These are phyloP conservation scores for Chiridota heheva DNA, from an alignment of 35 echinoderm and acorn worm species.

Conservation along the genomic window DNA sequence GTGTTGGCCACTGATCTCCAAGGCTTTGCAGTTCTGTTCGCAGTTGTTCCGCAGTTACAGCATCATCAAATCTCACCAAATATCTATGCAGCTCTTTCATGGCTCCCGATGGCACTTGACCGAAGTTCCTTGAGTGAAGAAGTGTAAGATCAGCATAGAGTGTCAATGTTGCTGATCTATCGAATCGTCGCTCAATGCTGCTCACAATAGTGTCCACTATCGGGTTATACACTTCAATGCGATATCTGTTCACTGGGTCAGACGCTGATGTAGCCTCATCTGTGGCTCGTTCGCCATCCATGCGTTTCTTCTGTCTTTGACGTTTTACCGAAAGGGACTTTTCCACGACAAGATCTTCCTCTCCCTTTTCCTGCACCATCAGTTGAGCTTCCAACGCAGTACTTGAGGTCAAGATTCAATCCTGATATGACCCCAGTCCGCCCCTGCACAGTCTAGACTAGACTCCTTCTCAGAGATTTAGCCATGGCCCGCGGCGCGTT, in stretches of 20 bases:
- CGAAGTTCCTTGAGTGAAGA: slow-evolving; percentile 17
- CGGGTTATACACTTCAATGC: slow-evolving; percentile 25
- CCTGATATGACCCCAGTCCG: too few species aligned
- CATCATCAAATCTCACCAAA: slow-evolving; percentile 21
- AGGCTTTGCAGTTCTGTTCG: slow-evolving; percentile 28
- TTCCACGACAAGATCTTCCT: slow-evolving; percentile 16
- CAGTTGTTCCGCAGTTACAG: not conserved
- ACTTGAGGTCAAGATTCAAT: too few species aligned
- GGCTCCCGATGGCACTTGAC: slow-evolving; percentile 9
- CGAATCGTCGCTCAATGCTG: not conserved
- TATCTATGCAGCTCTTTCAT: slow-evolving; percentile 29
- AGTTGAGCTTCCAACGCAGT: too few species aligned
- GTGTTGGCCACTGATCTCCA: slow-evolving; percentile 19
- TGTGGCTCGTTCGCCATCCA: slow-evolving; percentile 26
- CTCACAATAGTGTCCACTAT: slow-evolving; percentile 34
- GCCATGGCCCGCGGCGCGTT: too few species aligned
- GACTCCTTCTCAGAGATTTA: too few species aligned
- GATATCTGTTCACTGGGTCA: slow-evolving; percentile 28
- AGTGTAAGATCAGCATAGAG: slow-evolving; percentile 11
- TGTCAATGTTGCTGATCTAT: slow-evolving; percentile 22
- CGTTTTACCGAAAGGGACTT: slow-evolving; percentile 29
- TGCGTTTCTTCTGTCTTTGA: slow-evolving; percentile 26
- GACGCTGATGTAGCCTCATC: slow-evolving; percentile 13
- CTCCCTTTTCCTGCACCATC: slow-evolving; percentile 2
- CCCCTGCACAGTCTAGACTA: too few species aligned